Evolutionary conservation across 1,140 invertebrate genomes (phyloP).

Genomic region (Argopecten irradians): DNA sequence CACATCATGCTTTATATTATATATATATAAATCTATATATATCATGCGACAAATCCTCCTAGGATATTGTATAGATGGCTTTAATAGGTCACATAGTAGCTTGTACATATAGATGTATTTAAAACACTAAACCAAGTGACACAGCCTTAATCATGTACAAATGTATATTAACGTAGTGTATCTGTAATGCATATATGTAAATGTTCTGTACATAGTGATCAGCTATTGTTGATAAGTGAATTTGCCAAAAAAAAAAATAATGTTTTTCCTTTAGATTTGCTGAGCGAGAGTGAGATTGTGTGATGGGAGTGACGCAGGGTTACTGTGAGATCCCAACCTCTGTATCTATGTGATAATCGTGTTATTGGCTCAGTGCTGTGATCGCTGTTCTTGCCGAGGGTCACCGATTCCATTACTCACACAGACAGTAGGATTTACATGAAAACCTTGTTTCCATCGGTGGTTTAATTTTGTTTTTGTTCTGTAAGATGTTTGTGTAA

Average conservation of each 20-base stretch:
- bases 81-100: neutral
- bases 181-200: conserved; percentile 18
- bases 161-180: neutral
- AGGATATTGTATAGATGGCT: conserved; percentile 2
- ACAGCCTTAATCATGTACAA: conserved; percentile 9
- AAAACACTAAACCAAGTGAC: conserved; percentile 2
- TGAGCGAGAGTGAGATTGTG: neutral
- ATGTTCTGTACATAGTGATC: conserved; percentile 4
- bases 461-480: too few species aligned
- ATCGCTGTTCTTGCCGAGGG: conserved; percentile 19
- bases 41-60: neutral
- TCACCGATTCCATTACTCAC: neutral
- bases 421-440: too few species aligned
- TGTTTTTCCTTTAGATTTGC: neutral
- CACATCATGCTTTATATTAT: neutral
- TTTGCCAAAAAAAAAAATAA: neutral
- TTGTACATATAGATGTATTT: conserved; percentile 23
- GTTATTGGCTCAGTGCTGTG: conserved; percentile 1
- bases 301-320: neutral
- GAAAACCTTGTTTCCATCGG: too few species aligned
- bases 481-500: too few species aligned
- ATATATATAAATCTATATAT: neutral
- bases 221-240: conserved; percentile 18
- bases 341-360: neutral
- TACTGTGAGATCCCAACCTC: neutral